Conservation (phyloP, 2,797 vertebrate genomes). For the Lateolabrax maculatus region DNA sequence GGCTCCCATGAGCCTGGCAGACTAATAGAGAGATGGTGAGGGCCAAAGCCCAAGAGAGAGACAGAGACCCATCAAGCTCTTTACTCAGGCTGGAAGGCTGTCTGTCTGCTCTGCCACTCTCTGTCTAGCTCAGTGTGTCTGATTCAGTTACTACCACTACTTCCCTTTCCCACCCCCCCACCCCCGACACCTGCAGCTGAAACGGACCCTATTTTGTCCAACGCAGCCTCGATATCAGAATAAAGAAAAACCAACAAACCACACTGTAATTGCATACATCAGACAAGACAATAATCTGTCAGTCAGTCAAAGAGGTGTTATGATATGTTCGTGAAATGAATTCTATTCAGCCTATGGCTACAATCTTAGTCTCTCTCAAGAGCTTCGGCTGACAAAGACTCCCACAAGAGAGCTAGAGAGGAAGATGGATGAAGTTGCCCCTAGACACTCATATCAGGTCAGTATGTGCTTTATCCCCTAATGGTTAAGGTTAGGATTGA, state of each 20-base stretch:
- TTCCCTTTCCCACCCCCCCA: no score
- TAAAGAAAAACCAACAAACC: conserved; percentile 44
- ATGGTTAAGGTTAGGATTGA: conserved; percentile 87
- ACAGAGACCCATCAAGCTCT: conserved; percentile 79
- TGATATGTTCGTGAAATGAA: conserved; percentile 69
- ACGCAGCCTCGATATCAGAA: conserved; percentile 5
- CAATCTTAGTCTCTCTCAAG: conserved; percentile 80
- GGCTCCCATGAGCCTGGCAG: conserved; percentile 85
- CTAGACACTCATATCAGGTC: conserved; percentile 87
- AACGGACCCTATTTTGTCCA: conserved; percentile 30
- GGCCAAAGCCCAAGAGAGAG: conserved; percentile 86
- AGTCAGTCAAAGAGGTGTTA: conserved; percentile 56
- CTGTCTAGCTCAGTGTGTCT: conserved; percentile 55
- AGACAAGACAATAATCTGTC: conserved; percentile 52
- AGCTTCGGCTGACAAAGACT: conserved; percentile 82
- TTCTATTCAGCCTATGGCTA: conserved; percentile 81
- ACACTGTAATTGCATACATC: conserved; percentile 54
- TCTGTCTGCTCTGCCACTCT: conserved; percentile 74
- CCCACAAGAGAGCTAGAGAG: conserved; percentile 81
- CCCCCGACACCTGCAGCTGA: conserved; percentile 32
- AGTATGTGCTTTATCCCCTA: conserved; percentile 86
- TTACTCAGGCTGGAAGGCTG: conserved; percentile 74
- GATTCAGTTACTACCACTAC: conserved; percentile 48
- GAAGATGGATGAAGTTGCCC: conserved; percentile 86
- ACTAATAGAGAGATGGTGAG: conserved; percentile 88